phyloP scores from a whole-genome alignment of 2,113 vertebrate genomes.

The Paracanthobrama guichenoti region DNA sequence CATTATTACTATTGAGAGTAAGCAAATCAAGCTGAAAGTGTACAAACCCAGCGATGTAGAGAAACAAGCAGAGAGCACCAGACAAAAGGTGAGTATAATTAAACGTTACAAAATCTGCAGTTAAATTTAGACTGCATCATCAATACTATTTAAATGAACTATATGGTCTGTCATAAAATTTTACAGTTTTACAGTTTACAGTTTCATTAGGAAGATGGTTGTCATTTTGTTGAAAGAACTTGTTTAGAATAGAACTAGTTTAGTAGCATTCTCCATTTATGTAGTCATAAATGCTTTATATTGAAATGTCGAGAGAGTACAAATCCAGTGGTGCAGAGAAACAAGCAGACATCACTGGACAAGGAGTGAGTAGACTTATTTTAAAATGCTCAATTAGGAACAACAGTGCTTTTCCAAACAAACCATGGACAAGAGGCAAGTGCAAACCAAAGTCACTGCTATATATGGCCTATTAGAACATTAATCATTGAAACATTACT shows the following conservation, averaged over 20 bases:
- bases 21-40: slow-evolving; percentile 64
- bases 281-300: not conserved
- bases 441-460: not conserved
- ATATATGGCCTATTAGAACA: not conserved
- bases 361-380: slow-evolving; percentile 7
- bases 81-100: not conserved
- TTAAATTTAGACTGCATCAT: not conserved
- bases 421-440: not conserved
- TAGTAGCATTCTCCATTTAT: not conserved
- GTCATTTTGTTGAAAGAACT: not conserved
- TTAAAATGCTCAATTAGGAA: not conserved
- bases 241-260: not conserved
- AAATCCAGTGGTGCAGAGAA: not conserved
- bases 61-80: not conserved
- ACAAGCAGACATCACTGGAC: not conserved
- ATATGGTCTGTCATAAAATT: not conserved
- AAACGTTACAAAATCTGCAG: too few species aligned
- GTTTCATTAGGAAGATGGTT: not conserved
- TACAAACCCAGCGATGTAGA: not conserved
- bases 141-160: not conserved
- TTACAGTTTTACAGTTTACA: too few species aligned
- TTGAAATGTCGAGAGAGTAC: slow-evolving; percentile 53
- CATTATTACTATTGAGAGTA: slow-evolving; percentile 65
- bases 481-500: not conserved
- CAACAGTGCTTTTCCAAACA: not conserved